phyloP scores from a whole-genome alignment of 2,797 vertebrate genomes.

The Coracias cyanogaster region DNA sequence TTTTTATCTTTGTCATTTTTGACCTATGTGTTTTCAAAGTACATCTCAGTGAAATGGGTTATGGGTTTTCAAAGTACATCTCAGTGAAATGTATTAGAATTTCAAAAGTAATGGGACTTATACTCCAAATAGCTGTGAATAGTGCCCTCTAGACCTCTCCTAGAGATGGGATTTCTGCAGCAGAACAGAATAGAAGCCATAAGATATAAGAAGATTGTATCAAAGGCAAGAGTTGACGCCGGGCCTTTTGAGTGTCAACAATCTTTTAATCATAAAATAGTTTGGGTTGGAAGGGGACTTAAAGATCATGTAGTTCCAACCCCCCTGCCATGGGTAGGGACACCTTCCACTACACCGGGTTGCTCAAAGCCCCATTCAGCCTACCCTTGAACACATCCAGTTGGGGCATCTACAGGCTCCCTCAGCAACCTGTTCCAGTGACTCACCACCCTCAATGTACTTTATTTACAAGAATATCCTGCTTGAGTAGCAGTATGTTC shows the following conservation, averaged over 20 bases:
- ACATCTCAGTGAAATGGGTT: neutral
- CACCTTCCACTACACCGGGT: too few species aligned
- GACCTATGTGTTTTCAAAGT: neutral
- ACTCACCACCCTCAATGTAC: too few species aligned
- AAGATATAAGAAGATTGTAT: neutral
- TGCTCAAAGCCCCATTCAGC: too few species aligned
- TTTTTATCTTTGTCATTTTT: neutral
- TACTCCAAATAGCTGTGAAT: neutral
- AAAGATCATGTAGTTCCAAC: too few species aligned
- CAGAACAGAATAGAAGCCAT: neutral
- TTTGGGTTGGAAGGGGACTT: too few species aligned
- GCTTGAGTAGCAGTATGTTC: neutral
- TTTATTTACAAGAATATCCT: neutral
- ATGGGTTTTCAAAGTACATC: neutral
- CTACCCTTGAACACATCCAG: too few species aligned
- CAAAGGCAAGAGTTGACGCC: neutral
- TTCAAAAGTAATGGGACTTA: neutral
- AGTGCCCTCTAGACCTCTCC: neutral
- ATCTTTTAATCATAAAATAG: too few species aligned
- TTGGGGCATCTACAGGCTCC: too few species aligned
- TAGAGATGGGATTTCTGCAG: neutral
- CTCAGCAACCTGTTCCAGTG: too few species aligned
- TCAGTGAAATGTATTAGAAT: neutral
- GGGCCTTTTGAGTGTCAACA: neutral
- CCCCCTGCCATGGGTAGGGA: too few species aligned